Evolutionary conservation across 2,888 invertebrate genomes (phyloP), one percentile per base, ranked within the genome.

Genomic region (Helicoverpa assulta): DNA sequence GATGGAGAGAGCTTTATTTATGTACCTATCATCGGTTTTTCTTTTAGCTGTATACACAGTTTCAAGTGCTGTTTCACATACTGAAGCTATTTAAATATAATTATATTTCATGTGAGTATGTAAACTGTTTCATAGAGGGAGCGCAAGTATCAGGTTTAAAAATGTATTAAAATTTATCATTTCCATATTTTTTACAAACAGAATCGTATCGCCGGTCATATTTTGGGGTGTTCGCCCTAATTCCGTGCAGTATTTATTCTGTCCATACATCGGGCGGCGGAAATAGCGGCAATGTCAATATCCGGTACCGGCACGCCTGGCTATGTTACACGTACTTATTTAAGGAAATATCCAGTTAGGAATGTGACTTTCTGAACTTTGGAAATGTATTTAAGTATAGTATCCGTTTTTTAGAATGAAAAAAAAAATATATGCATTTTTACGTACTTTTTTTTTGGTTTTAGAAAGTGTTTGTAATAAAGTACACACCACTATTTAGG

Each of bases 201-300:
- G 57, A 59, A 33, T 18, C 65, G 50, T 47, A 65, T 51, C 16
- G 37, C 55, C 52, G 29, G 4, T 50, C 33, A 51, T 55, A 60
- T 63, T 70, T 62, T 40, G 56, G 54, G 14, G 51, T 18, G 26
- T n/a, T 51, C 65, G 72, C 69, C 70, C 68, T 80, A 78, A 80
- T 78, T 75, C 66, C 70, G 61, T 64, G 77, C 79, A 76, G 82
- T 83, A 85, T 85, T 80, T 83, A 83, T 83, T 85, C 82, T 80
- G 85, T 85, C 88, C 87, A 86, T 88, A 83, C 86, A 88, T 85
- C 87, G 73, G 67, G 70, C 76, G 77, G 86, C 93, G 94, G 94
- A 93, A 93, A 92, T 92, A 88, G 89, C 87, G 89, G 90, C 88
- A 86, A 84, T 85, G 84, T 87, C 93, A 93, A 94, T 94, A 93